Percentiles rank a stretch among this genome's conserved stretches.
Conservation (phyloP, 2,888 invertebrate species). For the Teleogryllus oceanicus region DNA sequence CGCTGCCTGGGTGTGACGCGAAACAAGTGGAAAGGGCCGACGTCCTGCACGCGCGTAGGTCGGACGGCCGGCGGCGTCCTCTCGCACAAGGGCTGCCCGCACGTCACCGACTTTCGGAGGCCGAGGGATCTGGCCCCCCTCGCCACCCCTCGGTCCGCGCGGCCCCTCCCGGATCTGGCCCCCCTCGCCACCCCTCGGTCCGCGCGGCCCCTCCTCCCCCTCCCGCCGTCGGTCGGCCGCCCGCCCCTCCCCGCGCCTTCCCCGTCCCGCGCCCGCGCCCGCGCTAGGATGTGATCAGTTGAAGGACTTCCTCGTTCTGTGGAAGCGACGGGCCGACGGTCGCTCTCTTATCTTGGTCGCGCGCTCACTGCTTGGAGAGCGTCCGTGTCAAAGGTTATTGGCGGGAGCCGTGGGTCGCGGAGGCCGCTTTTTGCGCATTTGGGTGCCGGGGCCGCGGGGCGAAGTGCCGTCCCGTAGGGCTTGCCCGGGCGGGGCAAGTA, state of each 20-base stretch:
- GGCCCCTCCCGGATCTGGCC: not conserved
- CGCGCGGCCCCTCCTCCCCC: not conserved
- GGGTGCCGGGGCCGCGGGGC: no score
- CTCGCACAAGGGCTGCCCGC: not conserved
- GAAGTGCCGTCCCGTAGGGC: no score
- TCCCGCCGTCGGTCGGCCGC: not conserved
- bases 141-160: not conserved
- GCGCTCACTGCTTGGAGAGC: not conserved
- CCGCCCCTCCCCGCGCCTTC: not conserved
- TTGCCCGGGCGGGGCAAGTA: no score
- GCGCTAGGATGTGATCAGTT: slow-evolving; percentile 18
- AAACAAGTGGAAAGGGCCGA: no score
- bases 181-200: not conserved
- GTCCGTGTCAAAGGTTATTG: not conserved
- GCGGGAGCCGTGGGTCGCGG: not conserved
- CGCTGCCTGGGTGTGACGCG: not conserved
- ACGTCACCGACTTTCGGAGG: not conserved
- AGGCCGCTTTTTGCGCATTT: no score
- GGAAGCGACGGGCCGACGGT: not conserved
- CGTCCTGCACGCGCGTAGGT: no score
- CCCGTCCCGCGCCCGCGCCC: not conserved
- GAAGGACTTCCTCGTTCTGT: slow-evolving; percentile 18
- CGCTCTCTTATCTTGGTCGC: not conserved
- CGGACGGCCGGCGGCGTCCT: no score
- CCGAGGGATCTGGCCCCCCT: not conserved